These are phyloP conservation scores for Perccottus glenii DNA, from an alignment of 2,113 vertebrate species.

Conservation along the genomic window DNA sequence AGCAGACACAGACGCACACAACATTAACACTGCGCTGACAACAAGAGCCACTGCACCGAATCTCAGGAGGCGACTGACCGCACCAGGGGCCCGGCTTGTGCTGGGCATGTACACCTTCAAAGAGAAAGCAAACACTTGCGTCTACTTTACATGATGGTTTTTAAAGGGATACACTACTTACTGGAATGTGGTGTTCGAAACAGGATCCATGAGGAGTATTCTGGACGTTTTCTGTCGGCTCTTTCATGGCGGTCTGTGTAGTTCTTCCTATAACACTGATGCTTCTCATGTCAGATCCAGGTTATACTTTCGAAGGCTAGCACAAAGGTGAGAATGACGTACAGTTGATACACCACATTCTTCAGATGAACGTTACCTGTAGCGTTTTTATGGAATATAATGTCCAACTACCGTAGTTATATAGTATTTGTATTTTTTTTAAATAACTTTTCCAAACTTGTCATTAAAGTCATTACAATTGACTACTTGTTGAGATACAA, in stretches of 20 bases:
- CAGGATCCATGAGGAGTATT: constrained; percentile 79
- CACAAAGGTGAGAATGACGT: constrained; percentile 65
- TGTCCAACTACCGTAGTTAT: background rate
- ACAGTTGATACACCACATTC: constrained; percentile 64
- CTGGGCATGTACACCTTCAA: constrained; percentile 74
- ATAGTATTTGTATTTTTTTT: too few relatives aligned
- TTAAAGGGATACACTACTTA: constrained; percentile 66
- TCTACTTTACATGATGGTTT: constrained; percentile 21
- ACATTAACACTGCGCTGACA: constrained; percentile 83
- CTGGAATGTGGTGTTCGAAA: constrained; percentile 78
- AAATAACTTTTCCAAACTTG: too few relatives aligned
- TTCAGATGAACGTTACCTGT: constrained; percentile 62
- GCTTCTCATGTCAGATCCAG: constrained; percentile 31
- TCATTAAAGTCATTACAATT: too few relatives aligned
- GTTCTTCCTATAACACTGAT: constrained; percentile 17
- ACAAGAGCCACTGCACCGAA: constrained; percentile 83
- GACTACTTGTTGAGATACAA: too few relatives aligned
- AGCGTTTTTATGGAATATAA: constrained; percentile 1
- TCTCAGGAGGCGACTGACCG: constrained; percentile 80
- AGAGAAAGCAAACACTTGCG: constrained; percentile 9
- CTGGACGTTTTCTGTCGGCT: constrained; percentile 80
- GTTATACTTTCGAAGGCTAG: constrained; percentile 27
- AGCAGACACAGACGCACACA: constrained; percentile 86
- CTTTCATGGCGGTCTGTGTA: constrained; percentile 69
- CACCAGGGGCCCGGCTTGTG: constrained; percentile 65